A percentile compares a stretch with the other conserved stretches of the same genome.
phyloP scores from a whole-genome alignment of 2,888 invertebrate species.

The Euplagia quadripunctaria region DNA sequence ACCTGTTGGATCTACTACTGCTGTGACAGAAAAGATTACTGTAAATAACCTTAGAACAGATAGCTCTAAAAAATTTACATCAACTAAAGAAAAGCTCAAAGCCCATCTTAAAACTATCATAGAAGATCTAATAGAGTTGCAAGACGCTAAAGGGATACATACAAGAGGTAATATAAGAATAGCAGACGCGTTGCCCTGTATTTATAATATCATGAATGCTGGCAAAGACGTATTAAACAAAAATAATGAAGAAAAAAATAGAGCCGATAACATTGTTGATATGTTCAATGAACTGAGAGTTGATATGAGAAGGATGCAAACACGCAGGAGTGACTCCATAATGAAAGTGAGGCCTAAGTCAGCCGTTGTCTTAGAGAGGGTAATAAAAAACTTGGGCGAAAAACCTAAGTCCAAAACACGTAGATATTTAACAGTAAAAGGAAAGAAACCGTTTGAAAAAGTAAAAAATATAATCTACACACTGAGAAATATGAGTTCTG shows the following conservation, averaged over 20 bases:
- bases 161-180: conserved; percentile 61
- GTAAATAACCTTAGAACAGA: not conserved
- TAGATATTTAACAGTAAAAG: conserved; percentile 48
- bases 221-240: conserved; percentile 35
- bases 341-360: conserved; percentile 65
- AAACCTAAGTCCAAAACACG: conserved; percentile 52
- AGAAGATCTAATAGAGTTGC: conserved; percentile 73
- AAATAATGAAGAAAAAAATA: conserved; percentile 26
- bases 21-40: not conserved
- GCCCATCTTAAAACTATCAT: conserved; percentile 74
- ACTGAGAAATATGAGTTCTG: conserved; percentile 57
- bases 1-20: not conserved
- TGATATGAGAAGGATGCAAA: conserved; percentile 56
- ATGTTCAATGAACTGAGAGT: conserved; percentile 67
- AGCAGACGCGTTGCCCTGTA: conserved; percentile 73
- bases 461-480: conserved; percentile 63
- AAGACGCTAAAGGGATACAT: conserved; percentile 61
- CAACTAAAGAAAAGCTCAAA: conserved; percentile 73
- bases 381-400: conserved; percentile 66
- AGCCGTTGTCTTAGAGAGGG: conserved; percentile 73
- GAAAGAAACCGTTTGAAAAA: conserved; percentile 61
- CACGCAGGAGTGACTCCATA: conserved; percentile 56
- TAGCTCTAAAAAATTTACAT: conserved; percentile 44
- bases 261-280: conserved; percentile 59
- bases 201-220: conserved; percentile 69